A percentile compares a stretch with the other conserved stretches of the same genome.
phyloP scores from a whole-genome alignment of 2,888 invertebrate genomes.

The Sarcophaga carnaria region DNA sequence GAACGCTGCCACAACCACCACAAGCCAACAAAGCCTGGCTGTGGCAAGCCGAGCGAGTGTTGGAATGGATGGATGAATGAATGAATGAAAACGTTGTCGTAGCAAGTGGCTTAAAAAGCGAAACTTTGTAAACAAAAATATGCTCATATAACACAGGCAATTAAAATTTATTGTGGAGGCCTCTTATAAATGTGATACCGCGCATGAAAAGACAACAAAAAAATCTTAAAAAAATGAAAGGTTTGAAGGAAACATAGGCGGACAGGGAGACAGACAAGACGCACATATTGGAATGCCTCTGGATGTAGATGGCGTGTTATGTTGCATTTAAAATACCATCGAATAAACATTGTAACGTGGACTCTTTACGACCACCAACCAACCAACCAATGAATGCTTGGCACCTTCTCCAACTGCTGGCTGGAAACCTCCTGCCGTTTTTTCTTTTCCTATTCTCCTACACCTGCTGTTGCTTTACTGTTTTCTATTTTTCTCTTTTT shows the following conservation, averaged over 20 bases:
- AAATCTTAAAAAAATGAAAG: constrained; percentile 1
- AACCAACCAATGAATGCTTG: constrained; percentile 6
- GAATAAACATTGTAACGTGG: constrained; percentile 19
- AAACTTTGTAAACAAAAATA: constrained; percentile 1
- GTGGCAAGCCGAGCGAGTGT: too few relatives aligned
- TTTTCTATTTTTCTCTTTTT: too few relatives aligned
- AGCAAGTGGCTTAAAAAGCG: too few relatives aligned
- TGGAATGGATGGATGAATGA: too few relatives aligned
- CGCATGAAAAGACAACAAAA: background rate
- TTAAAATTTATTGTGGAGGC: constrained; percentile 52
- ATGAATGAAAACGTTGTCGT: too few relatives aligned
- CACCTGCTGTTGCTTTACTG: too few relatives aligned
- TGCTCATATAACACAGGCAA: constrained; percentile 56
- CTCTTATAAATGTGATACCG: too few relatives aligned
- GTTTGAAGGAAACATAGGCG: too few relatives aligned
- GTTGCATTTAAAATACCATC: constrained; percentile 39
- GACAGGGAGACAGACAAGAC: too few relatives aligned
- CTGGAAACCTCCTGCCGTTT: constrained; percentile 55
- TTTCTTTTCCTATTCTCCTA: background rate
- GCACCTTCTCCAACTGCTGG: constrained; percentile 31
- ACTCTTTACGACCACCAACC: constrained; percentile 49
- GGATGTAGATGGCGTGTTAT: constrained; percentile 9
- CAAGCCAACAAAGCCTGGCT: too few relatives aligned
- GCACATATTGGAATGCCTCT: too few relatives aligned
- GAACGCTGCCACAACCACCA: background rate